A percentile compares a stretch with the other conserved stretches of the same genome.
Evolutionary conservation across 30 jellyfish, hydroid and myxozoan genomes (phyloP).

Genomic region (Cassiopea andromeda): DNA sequence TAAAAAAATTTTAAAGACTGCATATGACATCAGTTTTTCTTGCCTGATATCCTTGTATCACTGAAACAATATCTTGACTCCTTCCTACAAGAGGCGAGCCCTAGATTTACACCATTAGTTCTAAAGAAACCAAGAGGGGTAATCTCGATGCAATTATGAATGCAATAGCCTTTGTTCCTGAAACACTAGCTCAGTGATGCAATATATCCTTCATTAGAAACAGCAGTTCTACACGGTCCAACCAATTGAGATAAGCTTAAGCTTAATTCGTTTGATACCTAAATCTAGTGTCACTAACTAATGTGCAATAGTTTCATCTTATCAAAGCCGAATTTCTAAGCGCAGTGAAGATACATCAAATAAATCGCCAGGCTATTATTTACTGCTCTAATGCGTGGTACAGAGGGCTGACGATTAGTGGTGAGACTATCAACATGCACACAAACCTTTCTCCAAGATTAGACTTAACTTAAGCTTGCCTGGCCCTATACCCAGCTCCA

Average conservation of each 20-base stretch:
- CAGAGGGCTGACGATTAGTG: background rate
- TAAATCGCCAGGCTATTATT: background rate
- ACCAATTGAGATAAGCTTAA: background rate
- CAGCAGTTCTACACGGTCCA: background rate
- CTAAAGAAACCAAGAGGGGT: background rate
- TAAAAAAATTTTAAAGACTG: too few species aligned
- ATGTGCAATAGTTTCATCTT: background rate
- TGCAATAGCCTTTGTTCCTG: background rate
- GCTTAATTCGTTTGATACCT: background rate
- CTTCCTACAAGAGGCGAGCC: background rate
- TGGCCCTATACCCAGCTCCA: conserved; percentile 3
- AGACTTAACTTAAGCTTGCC: background rate
- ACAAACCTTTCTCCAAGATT: background rate
- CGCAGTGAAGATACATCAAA: background rate
- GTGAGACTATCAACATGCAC: background rate
- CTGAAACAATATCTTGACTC: background rate
- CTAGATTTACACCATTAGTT: background rate
- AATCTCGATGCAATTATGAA: background rate
- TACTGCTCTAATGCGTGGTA: background rate
- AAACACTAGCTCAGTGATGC: background rate
- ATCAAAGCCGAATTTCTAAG: background rate
- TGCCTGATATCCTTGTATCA: background rate
- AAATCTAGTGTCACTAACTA: background rate
- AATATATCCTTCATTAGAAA: background rate
- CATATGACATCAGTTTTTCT: background rate